phyloP scores from a whole-genome alignment of 37 sponge, comb jelly and placozoan species.

The Tethya wilhelma region DNA sequence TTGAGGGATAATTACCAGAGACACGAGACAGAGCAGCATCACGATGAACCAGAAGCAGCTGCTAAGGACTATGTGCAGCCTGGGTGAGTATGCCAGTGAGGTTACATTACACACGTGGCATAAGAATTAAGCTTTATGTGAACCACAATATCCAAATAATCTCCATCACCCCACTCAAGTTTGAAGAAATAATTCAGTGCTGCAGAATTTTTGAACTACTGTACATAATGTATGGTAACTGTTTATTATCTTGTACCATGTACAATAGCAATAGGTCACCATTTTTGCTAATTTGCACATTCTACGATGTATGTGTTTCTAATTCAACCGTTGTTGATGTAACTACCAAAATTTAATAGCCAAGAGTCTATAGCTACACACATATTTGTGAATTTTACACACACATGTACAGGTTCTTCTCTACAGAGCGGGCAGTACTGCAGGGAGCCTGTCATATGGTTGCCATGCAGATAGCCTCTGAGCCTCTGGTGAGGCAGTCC shows the following conservation, averaged over 20 bases:
- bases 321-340: not conserved
- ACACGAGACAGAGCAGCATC: slow-evolving; percentile 92
- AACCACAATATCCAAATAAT: too few species aligned
- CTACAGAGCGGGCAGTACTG: slow-evolving; percentile 66
- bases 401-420: slow-evolving; percentile 57
- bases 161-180: too few species aligned
- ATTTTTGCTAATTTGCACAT: too few species aligned
- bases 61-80: slow-evolving; percentile 84
- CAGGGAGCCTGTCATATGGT: slow-evolving; percentile 94
- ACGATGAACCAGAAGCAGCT: slow-evolving; percentile 85
- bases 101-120: not conserved
- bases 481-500: slow-evolving; percentile 90
- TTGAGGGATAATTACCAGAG: slow-evolving; percentile 91
- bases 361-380: not conserved
- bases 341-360: not conserved
- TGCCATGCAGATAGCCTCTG: slow-evolving; percentile 88
- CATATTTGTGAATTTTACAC: not conserved
- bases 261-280: too few species aligned
- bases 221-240: too few species aligned
- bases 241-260: too few species aligned
- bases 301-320: slow-evolving; percentile 19
- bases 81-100: slow-evolving; percentile 44
- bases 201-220: too few species aligned
- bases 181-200: too few species aligned
- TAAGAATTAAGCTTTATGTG: too few species aligned